Percentiles rank a stretch among this genome's conserved stretches.
phyloP scores from a whole-genome alignment of 2,797 vertebrate genomes.

The Melanotaenia boesemani region DNA sequence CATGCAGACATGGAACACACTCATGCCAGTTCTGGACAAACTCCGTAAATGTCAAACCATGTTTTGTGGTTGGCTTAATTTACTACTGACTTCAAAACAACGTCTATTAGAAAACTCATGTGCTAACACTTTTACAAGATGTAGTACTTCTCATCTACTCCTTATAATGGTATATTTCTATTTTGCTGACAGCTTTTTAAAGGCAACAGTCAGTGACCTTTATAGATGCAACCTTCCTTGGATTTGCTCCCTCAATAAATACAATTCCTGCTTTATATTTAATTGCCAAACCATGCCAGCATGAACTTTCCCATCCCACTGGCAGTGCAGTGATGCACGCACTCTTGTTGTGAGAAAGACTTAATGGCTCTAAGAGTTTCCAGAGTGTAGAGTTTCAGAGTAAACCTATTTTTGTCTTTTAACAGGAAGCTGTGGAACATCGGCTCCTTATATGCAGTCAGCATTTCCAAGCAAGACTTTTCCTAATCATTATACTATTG shows the following conservation, averaged over 20 bases:
- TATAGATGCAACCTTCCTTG: too few species aligned
- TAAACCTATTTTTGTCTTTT: not conserved
- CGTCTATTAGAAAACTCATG: not conserved
- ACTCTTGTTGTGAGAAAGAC: not conserved
- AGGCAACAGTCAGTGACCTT: too few species aligned
- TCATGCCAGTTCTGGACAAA: conserved; percentile 80
- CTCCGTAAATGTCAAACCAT: conserved; percentile 67
- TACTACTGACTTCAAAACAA: not conserved
- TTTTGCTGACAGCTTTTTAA: too few species aligned
- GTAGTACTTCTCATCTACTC: too few species aligned
- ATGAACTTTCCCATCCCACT: not conserved
- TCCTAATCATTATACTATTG: conserved; percentile 86
- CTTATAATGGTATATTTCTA: too few species aligned
- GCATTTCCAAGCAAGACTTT: conserved; percentile 85
- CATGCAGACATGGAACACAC: conserved; percentile 68
- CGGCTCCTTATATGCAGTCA: conserved; percentile 80
- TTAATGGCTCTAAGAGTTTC: not conserved
- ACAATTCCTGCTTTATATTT: too few species aligned
- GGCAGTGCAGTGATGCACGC: not conserved
- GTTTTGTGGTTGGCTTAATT: not conserved
- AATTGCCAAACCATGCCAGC: too few species aligned
- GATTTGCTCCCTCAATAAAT: too few species aligned
- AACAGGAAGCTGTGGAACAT: conserved; percentile 80
- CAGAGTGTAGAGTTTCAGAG: accelerated
- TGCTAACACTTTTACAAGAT: not conserved